phyloP scores from a whole-genome alignment of 2,113 vertebrate species.

The Tyrannus savana region DNA sequence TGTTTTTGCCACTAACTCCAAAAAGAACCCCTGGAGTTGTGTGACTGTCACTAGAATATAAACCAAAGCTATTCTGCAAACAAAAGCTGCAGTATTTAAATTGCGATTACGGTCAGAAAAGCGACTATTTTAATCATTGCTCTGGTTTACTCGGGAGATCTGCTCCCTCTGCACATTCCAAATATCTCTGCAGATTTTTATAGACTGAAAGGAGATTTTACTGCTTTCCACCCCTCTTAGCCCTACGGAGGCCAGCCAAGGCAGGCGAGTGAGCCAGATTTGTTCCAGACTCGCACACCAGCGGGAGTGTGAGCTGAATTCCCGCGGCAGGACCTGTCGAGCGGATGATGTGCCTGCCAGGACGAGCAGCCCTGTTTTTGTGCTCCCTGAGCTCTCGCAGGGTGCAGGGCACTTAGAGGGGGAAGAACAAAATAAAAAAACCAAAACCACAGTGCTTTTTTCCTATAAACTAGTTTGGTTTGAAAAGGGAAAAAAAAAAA shows the following conservation, averaged over 20 bases:
- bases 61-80: conserved; percentile 52
- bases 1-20: conserved; percentile 44
- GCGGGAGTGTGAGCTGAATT: conserved; percentile 14
- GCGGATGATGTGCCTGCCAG: neutral
- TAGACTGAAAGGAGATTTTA: conserved; percentile 69
- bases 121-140: conserved; percentile 65
- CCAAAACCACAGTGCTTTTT: neutral
- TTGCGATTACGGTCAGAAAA: conserved; percentile 34
- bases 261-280: conserved; percentile 31
- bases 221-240: conserved; percentile 53
- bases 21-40: conserved; percentile 31
- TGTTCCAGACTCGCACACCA: conserved; percentile 35
- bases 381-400: rapidly evolving
- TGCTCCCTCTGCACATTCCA: conserved; percentile 67
- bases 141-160: conserved; percentile 40
- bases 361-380: neutral
- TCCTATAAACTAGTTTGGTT: neutral
- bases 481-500: neutral
- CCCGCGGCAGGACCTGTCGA: neutral
- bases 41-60: conserved; percentile 63
- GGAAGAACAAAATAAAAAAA: neutral
- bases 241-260: conserved; percentile 27
- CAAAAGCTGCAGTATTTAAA: conserved; percentile 60
- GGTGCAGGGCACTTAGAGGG: neutral
- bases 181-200: conserved; percentile 71